These are phyloP conservation scores for Cantharis lateralis DNA, from an alignment of 2,888 invertebrate species.

Conservation along the genomic window DNA sequence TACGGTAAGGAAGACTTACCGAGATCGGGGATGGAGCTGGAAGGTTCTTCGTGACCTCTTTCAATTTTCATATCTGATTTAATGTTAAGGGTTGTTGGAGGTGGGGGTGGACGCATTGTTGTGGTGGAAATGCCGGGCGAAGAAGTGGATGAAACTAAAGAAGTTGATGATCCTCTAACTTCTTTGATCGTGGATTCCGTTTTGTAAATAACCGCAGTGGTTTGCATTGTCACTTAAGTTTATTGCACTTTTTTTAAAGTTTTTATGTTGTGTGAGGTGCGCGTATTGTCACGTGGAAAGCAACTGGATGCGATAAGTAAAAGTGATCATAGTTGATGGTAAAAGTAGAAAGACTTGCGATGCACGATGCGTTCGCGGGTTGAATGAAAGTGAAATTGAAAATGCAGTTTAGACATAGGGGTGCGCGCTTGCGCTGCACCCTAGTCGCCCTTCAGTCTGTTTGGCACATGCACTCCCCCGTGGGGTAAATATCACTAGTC, in stretches of 20 bases:
- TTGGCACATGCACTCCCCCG: constrained; percentile 60
- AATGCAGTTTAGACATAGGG: constrained; percentile 46
- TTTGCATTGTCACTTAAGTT: constrained; percentile 57
- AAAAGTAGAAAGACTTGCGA: constrained; percentile 54
- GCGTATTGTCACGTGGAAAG: constrained; percentile 16
- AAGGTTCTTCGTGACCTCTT: constrained; percentile 74
- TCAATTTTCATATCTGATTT: constrained; percentile 44
- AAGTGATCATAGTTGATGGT: constrained; percentile 34
- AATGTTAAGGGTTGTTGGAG: constrained; percentile 54
- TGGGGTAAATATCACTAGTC: constrained; percentile 32
- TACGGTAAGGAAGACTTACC: constrained; percentile 65
- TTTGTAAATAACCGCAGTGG: constrained; percentile 58
- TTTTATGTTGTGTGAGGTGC: background rate
- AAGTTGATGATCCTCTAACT: constrained; percentile 49
- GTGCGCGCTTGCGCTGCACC: constrained; percentile 38
- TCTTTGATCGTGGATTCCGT: constrained; percentile 47
- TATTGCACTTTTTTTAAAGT: constrained; percentile 16
- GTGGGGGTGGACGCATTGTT: constrained; percentile 65
- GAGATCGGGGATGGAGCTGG: constrained; percentile 86
- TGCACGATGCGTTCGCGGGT: constrained; percentile 48
- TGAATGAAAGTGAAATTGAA: constrained; percentile 57
- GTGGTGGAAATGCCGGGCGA: constrained; percentile 55
- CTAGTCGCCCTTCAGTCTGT: constrained; percentile 60
- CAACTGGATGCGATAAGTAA: constrained; percentile 29
- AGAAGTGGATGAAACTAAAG: constrained; percentile 51